These are phyloP conservation scores for Dorcus parallelipipedus DNA, from an alignment of 2,888 invertebrate species.

Conservation along the genomic window DNA sequence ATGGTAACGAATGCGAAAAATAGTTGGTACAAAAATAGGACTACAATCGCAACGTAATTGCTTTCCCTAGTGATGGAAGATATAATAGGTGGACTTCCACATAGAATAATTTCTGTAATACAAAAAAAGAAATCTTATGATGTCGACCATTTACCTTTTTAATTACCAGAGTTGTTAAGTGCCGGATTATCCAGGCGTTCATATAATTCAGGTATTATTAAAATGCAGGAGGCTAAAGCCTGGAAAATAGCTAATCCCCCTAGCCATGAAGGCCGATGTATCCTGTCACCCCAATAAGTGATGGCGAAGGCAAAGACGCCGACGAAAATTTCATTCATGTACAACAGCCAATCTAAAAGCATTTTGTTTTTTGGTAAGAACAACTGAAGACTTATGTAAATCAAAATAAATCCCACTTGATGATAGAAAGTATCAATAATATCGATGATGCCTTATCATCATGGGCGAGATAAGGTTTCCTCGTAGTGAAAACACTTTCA, in stretches of 20 bases:
- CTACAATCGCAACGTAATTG: constrained; percentile 26
- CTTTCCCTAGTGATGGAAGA: neutral
- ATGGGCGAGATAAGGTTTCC: neutral
- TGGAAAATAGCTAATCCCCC: constrained; percentile 56
- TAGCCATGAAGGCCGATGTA: constrained; percentile 59
- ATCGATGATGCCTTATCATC: neutral
- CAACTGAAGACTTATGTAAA: neutral
- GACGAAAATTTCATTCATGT: constrained; percentile 54
- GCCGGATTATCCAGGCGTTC: constrained; percentile 37
- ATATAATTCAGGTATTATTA: constrained; percentile 57
- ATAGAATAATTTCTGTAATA: neutral
- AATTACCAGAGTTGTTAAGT: constrained; percentile 29
- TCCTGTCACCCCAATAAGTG: constrained; percentile 58
- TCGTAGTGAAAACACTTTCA: constrained; percentile 12
- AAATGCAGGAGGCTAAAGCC: constrained; percentile 49
- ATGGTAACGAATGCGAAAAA: constrained; percentile 50
- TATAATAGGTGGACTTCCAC: neutral
- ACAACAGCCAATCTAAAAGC: constrained; percentile 58
- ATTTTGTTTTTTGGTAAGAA: constrained; percentile 1
- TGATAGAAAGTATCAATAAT: neutral
- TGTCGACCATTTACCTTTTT: too few relatives aligned
- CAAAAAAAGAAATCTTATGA: too few relatives aligned
- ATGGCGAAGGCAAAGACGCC: constrained; percentile 53
- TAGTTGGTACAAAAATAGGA: constrained; percentile 53
- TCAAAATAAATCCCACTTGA: too few relatives aligned